Base-by-base conservation (phyloP, 2,888 invertebrate genomes). In the Cyrtodaria siliqua region DNA sequence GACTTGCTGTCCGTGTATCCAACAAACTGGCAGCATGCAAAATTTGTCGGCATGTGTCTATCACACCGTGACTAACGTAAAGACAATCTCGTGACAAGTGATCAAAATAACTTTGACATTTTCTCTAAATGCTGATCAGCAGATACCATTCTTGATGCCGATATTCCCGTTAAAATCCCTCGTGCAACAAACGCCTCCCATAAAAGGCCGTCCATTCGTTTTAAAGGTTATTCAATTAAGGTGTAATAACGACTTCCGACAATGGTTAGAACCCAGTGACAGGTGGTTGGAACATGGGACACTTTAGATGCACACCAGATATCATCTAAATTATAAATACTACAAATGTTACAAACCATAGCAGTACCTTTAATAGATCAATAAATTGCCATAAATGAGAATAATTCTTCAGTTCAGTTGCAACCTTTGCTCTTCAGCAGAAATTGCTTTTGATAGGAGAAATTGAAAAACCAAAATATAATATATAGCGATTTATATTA, bases 161-260 rank as follows among this genome's bases (percentile, higher is more conserved):
- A 20, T 20, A 14, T 18, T 52, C 38, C 56, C 40, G 29, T 56
- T 23, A 56, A 56, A 56, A 23, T 56, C 56, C 56, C 56, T 40
- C 9, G 56, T 40, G 40, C 18, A 56, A 56, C 38, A 20, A 61
- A 47, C 47, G 56, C 18, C 42, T 3, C 33, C 66, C 18, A 55
- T 72, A 55, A 66, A 72, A 72, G 66, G 72, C 53, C 72, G 57
- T 52, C 26, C 55, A 55, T 42, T 50, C 64, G 40, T 53, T 50
- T 63, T 38, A 77, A 63, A 72, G 71, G 72, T 72, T 69, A 78
- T 72, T 72, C 64, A 78, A 78, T 78, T 78, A 78, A 78, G 78
- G 72, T 69, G 66, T 44, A 40, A 72, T 61, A 60, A 69, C 64
- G 60, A 56, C 62, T 59, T 47, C 56, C 55, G 38, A 73, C 73